These are phyloP conservation scores for Mixornis gularis DNA, from an alignment of 2,113 vertebrate species.

Conservation along the genomic window DNA sequence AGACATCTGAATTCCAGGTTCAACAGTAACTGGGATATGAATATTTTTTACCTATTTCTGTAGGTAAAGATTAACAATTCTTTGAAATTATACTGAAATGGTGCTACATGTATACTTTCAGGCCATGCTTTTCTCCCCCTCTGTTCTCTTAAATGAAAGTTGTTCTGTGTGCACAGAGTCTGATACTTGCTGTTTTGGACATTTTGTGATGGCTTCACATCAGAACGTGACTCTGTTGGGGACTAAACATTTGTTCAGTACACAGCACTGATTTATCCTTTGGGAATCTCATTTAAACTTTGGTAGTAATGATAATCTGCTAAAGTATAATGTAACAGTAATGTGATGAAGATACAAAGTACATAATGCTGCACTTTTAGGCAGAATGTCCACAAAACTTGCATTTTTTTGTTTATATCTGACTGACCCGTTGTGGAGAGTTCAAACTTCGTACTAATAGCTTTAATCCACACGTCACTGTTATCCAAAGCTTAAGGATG, in stretches of 20 bases:
- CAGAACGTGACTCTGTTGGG: neutral
- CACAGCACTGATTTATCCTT: neutral
- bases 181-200: neutral
- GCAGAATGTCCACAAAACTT: neutral
- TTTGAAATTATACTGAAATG: neutral
- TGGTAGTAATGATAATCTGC: neutral
- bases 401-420: neutral
- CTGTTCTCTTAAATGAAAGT: neutral
- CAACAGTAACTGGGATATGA: neutral
- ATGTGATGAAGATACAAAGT: neutral
- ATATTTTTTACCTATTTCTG: neutral
- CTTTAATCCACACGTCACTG: neutral
- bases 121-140: neutral
- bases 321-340: neutral
- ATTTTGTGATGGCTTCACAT: neutral
- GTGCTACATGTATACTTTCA: neutral
- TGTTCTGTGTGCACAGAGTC: neutral
- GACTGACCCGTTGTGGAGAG: neutral
- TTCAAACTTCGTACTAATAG: neutral
- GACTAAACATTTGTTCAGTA: neutral
- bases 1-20: neutral
- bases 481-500: slow-evolving; percentile 31
- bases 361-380: neutral
- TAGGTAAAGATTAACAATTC: neutral
- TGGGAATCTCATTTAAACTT: neutral